Evolutionary conservation across 1,140 invertebrate species (phyloP), one percentile per base, ranked within the genome.

Genomic region (Chelonus insularis): DNA sequence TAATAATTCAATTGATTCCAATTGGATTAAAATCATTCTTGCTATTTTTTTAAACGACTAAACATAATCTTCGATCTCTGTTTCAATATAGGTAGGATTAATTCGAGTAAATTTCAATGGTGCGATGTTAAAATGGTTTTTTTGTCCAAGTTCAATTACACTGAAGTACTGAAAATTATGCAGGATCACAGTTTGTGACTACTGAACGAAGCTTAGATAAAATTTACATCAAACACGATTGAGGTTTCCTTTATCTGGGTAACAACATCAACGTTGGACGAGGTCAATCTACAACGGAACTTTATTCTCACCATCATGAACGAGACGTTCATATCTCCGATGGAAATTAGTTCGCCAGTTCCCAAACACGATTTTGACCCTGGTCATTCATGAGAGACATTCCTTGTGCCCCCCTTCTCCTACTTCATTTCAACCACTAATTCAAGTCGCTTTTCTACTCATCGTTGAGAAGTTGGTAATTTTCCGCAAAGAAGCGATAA

Each of bases 271-370:
- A n/a, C 3, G 21, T 55, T 36, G 11, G 8, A 4, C 1, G 32
- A 20, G 52, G 52, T 37, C 14, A 55, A 37, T 55, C 52, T 55
- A 60, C 47, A 6, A 41, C 16, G 29, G 16, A 51, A 60, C 57
- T 60, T 51, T 51, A 60, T 60, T 60, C 21, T 39, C 21, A 23
- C 4, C 18, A 45, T 29, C 39, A 32, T n/a, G 16, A 18, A 20
- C 41, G 16, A 16, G 16, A 54, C 48, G 47, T 65, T 34, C 36
- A 23, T 51, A 65, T 62, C 56, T 59, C 16, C 29, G 36, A 65
- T 65, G 63, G 21, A 65, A 65, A 65, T 65, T 60, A 65, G 56
- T 65, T 62, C 57, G 16, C 50, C 9, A 65, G 50, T 65, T 62
- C 51, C 55, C 32, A 62, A 62, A 65, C 51, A 61, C 41, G 48